A percentile compares a stretch with the other conserved stretches of the same genome.
Evolutionary conservation across 2,113 vertebrate species (phyloP).

Genomic region (Rhabdornis inornatus): DNA sequence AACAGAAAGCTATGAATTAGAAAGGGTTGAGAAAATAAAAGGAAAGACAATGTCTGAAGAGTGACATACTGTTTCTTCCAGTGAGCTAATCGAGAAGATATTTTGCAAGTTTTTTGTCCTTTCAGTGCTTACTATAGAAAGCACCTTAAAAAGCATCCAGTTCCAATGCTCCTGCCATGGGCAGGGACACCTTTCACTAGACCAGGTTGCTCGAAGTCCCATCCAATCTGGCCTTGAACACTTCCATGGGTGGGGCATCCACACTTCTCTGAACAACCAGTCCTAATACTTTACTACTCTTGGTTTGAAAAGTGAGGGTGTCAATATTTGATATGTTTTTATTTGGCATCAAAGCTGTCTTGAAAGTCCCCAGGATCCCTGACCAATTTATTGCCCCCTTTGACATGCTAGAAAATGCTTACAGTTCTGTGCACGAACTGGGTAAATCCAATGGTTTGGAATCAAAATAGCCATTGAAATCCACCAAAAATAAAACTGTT

Average conservation of each 20-base stretch:
- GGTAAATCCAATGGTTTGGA: not conserved
- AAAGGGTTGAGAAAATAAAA: not conserved
- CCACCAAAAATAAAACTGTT: not conserved
- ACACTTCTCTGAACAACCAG: not conserved
- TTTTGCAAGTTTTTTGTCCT: not conserved
- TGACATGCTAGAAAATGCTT: not conserved
- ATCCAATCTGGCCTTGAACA: not conserved
- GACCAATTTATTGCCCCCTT: not conserved
- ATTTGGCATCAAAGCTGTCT: not conserved
- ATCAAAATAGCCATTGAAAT: not conserved
- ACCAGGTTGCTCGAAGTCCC: not conserved
- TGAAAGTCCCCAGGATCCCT: not conserved
- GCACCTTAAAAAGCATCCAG: not conserved
- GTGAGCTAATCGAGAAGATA: not conserved
- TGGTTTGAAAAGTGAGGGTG: not conserved
- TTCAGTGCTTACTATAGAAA: not conserved
- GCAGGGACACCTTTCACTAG: not conserved
- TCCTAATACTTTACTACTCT: not conserved
- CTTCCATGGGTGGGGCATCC: not conserved
- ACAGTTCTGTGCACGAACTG: not conserved
- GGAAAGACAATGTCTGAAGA: not conserved
- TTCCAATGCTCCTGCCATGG: not conserved
- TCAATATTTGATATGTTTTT: not conserved
- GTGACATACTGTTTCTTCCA: not conserved
- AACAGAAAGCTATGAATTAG: not conserved